Evolutionary conservation across 1,140 invertebrate genomes (phyloP).

Genomic region (Drosophila leontia): DNA sequence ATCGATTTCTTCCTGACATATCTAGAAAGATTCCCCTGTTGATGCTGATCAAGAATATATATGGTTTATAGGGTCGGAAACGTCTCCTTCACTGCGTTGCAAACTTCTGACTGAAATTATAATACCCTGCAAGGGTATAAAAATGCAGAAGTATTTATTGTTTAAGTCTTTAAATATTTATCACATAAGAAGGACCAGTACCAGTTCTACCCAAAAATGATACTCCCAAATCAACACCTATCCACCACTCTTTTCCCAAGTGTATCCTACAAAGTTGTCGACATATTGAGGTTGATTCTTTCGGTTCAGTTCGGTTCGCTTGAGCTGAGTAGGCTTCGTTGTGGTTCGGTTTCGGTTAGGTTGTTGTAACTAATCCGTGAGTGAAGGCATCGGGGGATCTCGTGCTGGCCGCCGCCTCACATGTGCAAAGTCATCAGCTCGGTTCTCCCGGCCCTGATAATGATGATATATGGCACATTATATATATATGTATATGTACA

Average conservation of each 20-base stretch:
- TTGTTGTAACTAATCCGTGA: constrained; percentile 71
- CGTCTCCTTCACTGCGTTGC: too few relatives aligned
- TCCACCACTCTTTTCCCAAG: neutral
- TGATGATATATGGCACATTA: constrained; percentile 80
- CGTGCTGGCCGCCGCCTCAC: constrained; percentile 64
- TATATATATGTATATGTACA: constrained; percentile 14
- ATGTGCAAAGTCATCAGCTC: constrained; percentile 81
- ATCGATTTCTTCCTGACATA: too few relatives aligned
- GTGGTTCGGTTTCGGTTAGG: constrained; percentile 26
- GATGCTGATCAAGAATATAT: too few relatives aligned
- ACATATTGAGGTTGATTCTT: constrained; percentile 80
- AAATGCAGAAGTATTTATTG: too few relatives aligned
- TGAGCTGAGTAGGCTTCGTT: constrained; percentile 19
- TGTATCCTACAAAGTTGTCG: constrained; percentile 72
- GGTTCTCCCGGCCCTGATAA: constrained; percentile 62
- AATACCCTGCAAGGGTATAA: too few relatives aligned
- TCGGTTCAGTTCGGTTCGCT: constrained; percentile 24
- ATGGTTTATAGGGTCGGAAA: too few relatives aligned
- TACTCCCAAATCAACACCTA: neutral
- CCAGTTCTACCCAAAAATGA: neutral
- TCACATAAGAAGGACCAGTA: neutral
- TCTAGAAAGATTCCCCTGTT: too few relatives aligned
- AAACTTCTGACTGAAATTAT: too few relatives aligned
- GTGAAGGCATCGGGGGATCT: constrained; percentile 27
- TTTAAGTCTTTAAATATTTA: too few relatives aligned